Base-by-base conservation (phyloP, 1,140 invertebrate genomes). In the Oryctes rhinoceros region DNA sequence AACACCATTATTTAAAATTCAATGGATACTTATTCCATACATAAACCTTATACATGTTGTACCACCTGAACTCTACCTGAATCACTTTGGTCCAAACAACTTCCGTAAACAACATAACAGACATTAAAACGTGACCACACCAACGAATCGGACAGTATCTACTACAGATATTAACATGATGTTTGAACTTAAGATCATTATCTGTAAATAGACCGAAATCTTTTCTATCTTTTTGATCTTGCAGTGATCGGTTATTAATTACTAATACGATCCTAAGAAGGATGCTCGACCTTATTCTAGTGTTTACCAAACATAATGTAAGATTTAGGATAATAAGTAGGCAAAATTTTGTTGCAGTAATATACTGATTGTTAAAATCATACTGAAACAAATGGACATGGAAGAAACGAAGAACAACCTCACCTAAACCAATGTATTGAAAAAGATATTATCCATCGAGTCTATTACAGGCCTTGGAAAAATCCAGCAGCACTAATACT, bases 101-200 rank as follows among this genome's bases (percentile, higher is more conserved):
- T 37, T 18, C 74, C 74, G 74, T 76, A 76, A 47, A 76, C 74
- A 39, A 76, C 74, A 76, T 76, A 24, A 47, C 35, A 37, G 18
- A 39, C 4, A 30, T 76, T 47, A 47, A 76, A 76, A 39, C 39
- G 5, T 39, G 74, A 76, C 20, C 35, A 75, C 5, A n/a, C 10
- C 7, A 39, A 76, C 4, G 4, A 67, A 20, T 20, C 15, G 24
- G 15, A 67, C 3, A 30, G 62, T 20, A 20, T 67, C 3, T 67
- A 67, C n/a, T 30, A 67, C 62, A 67, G n/a, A 65, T 62, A 62
- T 62, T 62, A 62, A 62, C 59, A 67, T 67, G 62, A 67, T 67
- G 24, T n/a, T 67, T 67, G 10, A 67, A 30, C 62, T 4, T 67
- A n/a, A 67, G 48, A 49, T 49, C n/a, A n/a, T n/a, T n/a, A n/a